Base-by-base conservation (phyloP, 2,888 invertebrate species). In the Drosophila recens region DNA sequence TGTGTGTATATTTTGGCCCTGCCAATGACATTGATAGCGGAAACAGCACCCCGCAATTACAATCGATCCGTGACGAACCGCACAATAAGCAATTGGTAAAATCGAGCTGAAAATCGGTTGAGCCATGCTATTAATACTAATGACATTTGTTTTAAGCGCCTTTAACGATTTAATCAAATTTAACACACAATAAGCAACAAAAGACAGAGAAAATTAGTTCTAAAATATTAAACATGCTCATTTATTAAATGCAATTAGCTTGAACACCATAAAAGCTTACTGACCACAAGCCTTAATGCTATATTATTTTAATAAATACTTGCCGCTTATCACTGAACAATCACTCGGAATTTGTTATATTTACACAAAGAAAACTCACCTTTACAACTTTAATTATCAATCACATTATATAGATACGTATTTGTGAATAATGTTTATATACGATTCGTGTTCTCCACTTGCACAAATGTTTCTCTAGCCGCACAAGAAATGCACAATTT, bases 1-100 rank as follows among this genome's bases (percentile, higher is more conserved):
- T 63, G 57, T 71, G 56, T 67, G 67, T 67, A 48, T 69, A 65
- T 56, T 62, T 52, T 48, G 53, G 63, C 49, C 52, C 73, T 75
- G 70, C 54, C 74, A 77, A 63, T 80, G 78, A 78, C 78, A 76
- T 74, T 87, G 89, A 89, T 87, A 88, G 85, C 81, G 62, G 58
- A 66, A 61, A 65, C 79, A 65, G 70, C 53, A 43, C 43, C 43
- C 53, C 43, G 59, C 59, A 23, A 36, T 46, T 67, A 56, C 64
- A 72, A 71, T 75, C 72, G 86, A 71, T 74, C 83, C 83, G 78
- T 80, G 72, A 56, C 64, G 58, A 61, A 66, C 62, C 67, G 64
- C 75, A 68, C 67, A 61, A 70, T 69, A 75, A 75, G 67, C 66
- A 68, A 72, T 78, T 75, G 68, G 43, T 65, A 64, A 66, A 58